Evolutionary conservation across 1,140 invertebrate species (phyloP), one percentile per base, ranked within the genome.

Genomic region (Calephelis nemesis): DNA sequence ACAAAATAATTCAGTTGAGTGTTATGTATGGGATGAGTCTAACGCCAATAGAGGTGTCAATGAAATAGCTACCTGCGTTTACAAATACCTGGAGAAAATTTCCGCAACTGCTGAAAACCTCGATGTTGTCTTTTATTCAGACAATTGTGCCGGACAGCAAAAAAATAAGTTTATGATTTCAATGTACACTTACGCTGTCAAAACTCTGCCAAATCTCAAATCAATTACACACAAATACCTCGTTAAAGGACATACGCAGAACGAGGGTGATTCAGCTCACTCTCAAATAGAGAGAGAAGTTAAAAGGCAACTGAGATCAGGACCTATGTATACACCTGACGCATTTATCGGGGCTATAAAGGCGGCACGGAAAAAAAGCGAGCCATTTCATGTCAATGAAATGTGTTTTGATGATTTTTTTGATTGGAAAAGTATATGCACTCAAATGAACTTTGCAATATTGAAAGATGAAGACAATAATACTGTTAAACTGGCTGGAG

Each of bases 41-140:
- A 64, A 69, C 5, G 71, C 71, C 8, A 52, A 68, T 47, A 73
- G 74, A 72, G 74, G 70, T 60, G 71, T 70, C 0, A 76, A 73
- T 8, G 72, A 76, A 58, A 68, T 76, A 11, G 72, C 39, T 62
- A 72, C 68, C 5, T 77, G 72, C 30, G 69, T 74, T 62, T 54
- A 62, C 15, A 49, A 49, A 49, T 49, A 49, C 48, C 11, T 49
- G 48, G 48, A 49, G 48, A 49, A 49, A 49, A 49, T 49, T 49
- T 49, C 48, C 48, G 48, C 48, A 11, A 49, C 48, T 7, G 42
- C 8, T 63, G 15, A 63, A 15, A 15, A 71, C 39, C 12, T 67
- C 11, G 40, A 76, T 63, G 48, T 78, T 15, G 54, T 74, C 4
- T 74, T 78, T 72, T 75, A 74, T 70, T 78, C 76, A 10, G 74